Base-by-base conservation (phyloP, 2,888 invertebrate species). In the Cynaeus angustus region DNA sequence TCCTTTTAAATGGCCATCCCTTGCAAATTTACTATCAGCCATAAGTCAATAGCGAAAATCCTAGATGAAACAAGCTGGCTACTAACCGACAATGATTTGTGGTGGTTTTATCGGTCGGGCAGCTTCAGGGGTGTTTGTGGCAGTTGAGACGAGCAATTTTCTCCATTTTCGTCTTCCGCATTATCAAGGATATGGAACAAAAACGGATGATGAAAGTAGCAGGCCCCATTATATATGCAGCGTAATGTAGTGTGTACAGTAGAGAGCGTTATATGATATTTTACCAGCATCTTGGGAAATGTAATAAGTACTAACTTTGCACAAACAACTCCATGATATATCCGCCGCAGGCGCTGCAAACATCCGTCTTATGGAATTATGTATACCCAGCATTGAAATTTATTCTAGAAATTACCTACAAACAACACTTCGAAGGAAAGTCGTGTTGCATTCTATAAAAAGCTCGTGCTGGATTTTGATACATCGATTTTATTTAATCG, bases 281-380 rank as follows among this genome's bases (percentile, higher is more conserved):
- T 66, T 50, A 66, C 56, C 66, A 56, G 38, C 66, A 56, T 66
- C 66, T 66, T 48, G 66, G 66, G 55, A 66, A 66, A 65, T 65
- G 55, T 65, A 65, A 65, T 65, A 65, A 65, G 65, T 53, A 65
- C 65, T 55, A 65, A 65, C 53, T 65, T 65, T 65, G 65, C 53
- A 65, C 53, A 55, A 65, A 65, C 65, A 65, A 65, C 65, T 65
- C 33, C 45, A 65, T 65, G 65, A 65, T 66, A 56, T 48, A 66
- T 66, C 48, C 45, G 56, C 56, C 56, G 56, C 46, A 53, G 66
- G 56, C 56, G 56, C 38, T 56, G 38, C 48, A 9, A 66, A 37
- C 66, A 56, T 67, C 52, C 59, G 52, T 58, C 66, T 66, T 56
- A 10, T 50, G 26, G 58, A 50, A 67, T 67, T 67, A 59, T 52